Evolutionary conservation across 1,140 invertebrate genomes (phyloP).

Genomic region (Drosophila erecta): DNA sequence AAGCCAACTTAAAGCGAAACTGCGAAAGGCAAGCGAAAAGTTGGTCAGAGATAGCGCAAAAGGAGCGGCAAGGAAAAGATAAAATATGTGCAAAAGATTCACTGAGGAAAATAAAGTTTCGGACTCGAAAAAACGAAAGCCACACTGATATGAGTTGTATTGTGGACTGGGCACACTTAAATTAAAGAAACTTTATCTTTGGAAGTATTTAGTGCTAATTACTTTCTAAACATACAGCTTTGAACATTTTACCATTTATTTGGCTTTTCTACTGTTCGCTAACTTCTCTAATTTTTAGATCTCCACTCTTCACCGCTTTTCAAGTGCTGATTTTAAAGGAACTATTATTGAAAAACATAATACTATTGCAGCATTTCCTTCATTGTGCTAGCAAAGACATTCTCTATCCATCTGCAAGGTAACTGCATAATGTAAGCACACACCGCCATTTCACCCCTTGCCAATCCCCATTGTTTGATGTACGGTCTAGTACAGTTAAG

Average conservation of each 20-base stretch:
- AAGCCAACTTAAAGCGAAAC: slow-evolving; percentile 55
- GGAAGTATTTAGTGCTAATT: too few relatives aligned
- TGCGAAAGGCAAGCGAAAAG: slow-evolving; percentile 42
- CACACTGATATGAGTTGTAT: background rate
- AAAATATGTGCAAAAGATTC: background rate
- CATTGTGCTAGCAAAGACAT: background rate
- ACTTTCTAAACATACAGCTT: too few relatives aligned
- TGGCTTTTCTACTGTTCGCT: too few relatives aligned
- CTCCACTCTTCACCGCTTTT: too few relatives aligned
- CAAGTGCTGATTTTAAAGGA: too few relatives aligned
- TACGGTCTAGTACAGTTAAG: slow-evolving; percentile 45
- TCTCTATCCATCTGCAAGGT: slow-evolving; percentile 14
- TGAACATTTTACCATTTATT: too few relatives aligned
- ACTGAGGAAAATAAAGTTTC: slow-evolving; percentile 1
- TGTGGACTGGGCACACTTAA: background rate
- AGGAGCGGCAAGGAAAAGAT: slow-evolving; percentile 9
- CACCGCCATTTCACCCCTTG: slow-evolving; percentile 13
- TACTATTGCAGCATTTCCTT: background rate
- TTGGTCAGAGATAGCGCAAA: slow-evolving; percentile 24
- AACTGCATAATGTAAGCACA: slow-evolving; percentile 59
- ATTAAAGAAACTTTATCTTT: too few relatives aligned
- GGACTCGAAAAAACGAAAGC: background rate
- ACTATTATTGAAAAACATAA: background rate
- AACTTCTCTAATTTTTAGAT: too few relatives aligned
- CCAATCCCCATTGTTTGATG: slow-evolving; percentile 14